Evolutionary conservation across 2,797 vertebrate genomes (phyloP).

Genomic region (Vireo griseus): DNA sequence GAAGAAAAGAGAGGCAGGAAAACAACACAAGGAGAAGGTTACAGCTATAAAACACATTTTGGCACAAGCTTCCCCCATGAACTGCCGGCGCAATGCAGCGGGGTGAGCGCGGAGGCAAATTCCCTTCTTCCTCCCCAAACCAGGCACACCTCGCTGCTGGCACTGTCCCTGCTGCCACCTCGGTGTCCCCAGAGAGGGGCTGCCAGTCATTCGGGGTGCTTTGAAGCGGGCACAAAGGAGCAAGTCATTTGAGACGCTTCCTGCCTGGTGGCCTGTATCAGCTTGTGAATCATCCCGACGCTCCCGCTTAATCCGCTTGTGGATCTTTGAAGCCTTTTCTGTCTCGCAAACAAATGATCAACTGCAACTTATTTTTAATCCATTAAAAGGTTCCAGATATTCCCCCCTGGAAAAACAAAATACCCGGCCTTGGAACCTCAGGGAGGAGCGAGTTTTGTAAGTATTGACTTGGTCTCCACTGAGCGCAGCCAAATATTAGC

Average conservation of each 20-base stretch:
- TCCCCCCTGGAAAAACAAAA: neutral
- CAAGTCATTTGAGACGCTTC: constrained; percentile 10
- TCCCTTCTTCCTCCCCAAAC: neutral
- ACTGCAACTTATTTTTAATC: constrained; percentile 58
- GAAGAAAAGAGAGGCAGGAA: neutral
- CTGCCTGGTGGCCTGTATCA: constrained; percentile 42
- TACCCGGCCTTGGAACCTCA: neutral
- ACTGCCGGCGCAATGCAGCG: accelerated
- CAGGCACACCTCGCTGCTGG: neutral
- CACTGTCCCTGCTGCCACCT: neutral
- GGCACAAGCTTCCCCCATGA: neutral
- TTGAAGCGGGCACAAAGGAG: constrained; percentile 37
- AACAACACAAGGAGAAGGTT: neutral
- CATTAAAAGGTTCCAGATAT: constrained; percentile 52
- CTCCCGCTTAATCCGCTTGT: constrained; percentile 32
- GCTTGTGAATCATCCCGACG: neutral
- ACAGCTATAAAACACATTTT: neutral
- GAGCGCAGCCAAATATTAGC: constrained; percentile 8
- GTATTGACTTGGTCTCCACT: neutral
- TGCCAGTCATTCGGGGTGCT: neutral
- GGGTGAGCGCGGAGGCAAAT: neutral
- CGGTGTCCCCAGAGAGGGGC: neutral
- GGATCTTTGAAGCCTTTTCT: constrained; percentile 58
- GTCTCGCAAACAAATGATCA: constrained; percentile 48
- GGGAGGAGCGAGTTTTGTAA: neutral